Percentiles rank a stretch among this genome's conserved stretches.
These are phyloP conservation scores for Patella depressa DNA, from an alignment of 2,888 invertebrate genomes.

Conservation along the genomic window DNA sequence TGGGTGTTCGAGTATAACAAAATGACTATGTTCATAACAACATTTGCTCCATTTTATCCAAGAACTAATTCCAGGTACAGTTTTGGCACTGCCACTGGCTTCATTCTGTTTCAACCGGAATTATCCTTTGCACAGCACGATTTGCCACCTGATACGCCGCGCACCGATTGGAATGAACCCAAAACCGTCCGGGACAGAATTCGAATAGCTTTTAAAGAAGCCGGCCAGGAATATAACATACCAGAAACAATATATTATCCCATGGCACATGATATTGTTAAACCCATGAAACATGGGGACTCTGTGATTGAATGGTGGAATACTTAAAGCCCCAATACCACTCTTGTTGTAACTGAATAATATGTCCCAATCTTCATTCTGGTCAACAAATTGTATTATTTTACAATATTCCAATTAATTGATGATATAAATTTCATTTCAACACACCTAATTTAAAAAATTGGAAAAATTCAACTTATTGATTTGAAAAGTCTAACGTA, in stretches of 20 bases:
- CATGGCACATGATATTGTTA: conserved; percentile 59
- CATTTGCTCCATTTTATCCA: conserved; percentile 65
- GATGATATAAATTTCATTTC: too few species aligned
- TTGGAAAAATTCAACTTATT: too few species aligned
- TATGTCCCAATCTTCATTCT: too few species aligned
- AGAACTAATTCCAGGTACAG: conserved; percentile 52
- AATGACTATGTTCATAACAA: conserved; percentile 63
- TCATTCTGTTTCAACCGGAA: conserved; percentile 64
- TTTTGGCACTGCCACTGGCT: conserved; percentile 52
- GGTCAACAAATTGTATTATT: too few species aligned
- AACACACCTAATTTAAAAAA: too few species aligned
- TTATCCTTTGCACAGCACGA: conserved; percentile 64
- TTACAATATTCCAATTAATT: too few species aligned
- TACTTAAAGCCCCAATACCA: too few species aligned
- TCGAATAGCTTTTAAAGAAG: conserved; percentile 55
- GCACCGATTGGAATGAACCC: conserved; percentile 61
- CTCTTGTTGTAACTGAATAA: too few species aligned
- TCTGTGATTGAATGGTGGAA: conserved; percentile 55
- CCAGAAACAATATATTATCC: conserved; percentile 51
- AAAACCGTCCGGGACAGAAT: conserved; percentile 60
- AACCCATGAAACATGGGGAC: conserved; percentile 41
- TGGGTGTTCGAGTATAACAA: conserved; percentile 66
- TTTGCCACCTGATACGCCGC: conserved; percentile 54
- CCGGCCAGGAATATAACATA: conserved; percentile 56
- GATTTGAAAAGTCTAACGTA: too few species aligned